phyloP scores from a whole-genome alignment of 2,888 invertebrate genomes.

The Clepsis dumicolana region DNA sequence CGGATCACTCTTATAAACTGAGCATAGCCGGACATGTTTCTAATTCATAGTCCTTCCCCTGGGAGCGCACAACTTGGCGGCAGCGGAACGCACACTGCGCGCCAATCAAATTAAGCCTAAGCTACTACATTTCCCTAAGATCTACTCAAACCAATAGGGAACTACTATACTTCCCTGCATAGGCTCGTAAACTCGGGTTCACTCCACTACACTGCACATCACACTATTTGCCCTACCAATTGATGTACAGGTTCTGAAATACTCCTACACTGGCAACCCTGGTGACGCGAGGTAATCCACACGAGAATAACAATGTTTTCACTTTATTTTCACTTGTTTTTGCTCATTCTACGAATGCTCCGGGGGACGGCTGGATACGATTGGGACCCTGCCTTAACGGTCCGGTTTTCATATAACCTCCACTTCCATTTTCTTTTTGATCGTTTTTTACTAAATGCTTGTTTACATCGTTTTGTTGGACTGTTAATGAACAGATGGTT shows the following conservation, averaged over 20 bases:
- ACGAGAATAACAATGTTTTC: constrained; percentile 80
- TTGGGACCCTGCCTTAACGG: constrained; percentile 68
- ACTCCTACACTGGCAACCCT: constrained; percentile 1
- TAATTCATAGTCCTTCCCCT: too few relatives aligned
- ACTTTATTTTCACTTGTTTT: constrained; percentile 80
- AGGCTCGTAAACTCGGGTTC: neutral
- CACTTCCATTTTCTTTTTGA: constrained; percentile 12
- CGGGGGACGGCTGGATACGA: constrained; percentile 67
- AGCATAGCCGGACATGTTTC: too few relatives aligned
- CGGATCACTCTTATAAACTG: too few relatives aligned
- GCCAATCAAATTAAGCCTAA: too few relatives aligned
- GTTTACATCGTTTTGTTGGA: neutral
- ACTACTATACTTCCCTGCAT: neutral
- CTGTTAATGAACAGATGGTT: neutral
- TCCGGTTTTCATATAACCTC: constrained; percentile 51
- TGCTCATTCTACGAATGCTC: constrained; percentile 73
- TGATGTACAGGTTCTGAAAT: neutral
- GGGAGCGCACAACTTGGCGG: too few relatives aligned
- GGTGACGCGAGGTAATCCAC: constrained; percentile 73
- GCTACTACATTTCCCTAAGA: too few relatives aligned
- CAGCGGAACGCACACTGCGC: too few relatives aligned
- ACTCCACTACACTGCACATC: neutral
- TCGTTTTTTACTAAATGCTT: neutral
- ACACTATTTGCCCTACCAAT: neutral
- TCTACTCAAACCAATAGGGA: too few relatives aligned